phyloP scores from a whole-genome alignment of 1,140 invertebrate species.

The Colletes gigas region DNA sequence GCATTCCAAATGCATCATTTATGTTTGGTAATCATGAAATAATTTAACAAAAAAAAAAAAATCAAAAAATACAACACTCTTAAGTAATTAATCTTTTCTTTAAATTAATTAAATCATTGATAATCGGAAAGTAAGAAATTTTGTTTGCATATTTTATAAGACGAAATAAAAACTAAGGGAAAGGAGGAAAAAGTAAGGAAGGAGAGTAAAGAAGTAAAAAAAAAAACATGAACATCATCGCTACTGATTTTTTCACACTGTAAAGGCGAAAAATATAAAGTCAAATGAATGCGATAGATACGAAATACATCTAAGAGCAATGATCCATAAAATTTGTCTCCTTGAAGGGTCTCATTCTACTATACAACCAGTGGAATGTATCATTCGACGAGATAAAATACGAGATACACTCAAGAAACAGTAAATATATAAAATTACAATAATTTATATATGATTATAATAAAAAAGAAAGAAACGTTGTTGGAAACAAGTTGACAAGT shows the following conservation, averaged over 20 bases:
- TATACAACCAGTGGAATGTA: slow-evolving; percentile 31
- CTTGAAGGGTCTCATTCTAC: slow-evolving; percentile 53
- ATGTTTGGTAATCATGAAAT: slow-evolving; percentile 11
- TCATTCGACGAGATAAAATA: slow-evolving; percentile 48
- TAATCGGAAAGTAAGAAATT: not conserved
- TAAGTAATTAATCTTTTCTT: not conserved
- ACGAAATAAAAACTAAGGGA: not conserved
- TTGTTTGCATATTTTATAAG: slow-evolving; percentile 15
- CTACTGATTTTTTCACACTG: slow-evolving; percentile 47
- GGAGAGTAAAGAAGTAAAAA: not conserved
- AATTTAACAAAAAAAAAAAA: not conserved
- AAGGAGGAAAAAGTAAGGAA: not conserved
- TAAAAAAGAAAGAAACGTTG: slow-evolving; percentile 50
- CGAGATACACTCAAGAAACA: slow-evolving; percentile 15
- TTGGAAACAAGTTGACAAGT: slow-evolving; percentile 64
- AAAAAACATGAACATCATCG: not conserved
- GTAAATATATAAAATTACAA: slow-evolving; percentile 58
- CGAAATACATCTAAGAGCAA: slow-evolving; percentile 30
- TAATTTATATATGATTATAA: slow-evolving; percentile 65
- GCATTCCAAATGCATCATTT: slow-evolving; percentile 35
- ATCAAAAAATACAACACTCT: not conserved
- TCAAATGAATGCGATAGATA: slow-evolving; percentile 7
- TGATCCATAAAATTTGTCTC: slow-evolving; percentile 40
- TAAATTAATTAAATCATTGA: slow-evolving; percentile 4
- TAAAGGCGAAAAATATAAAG: slow-evolving; percentile 25